Base-by-base conservation (phyloP, 2,797 vertebrate species). In the Clarias fuscus region DNA sequence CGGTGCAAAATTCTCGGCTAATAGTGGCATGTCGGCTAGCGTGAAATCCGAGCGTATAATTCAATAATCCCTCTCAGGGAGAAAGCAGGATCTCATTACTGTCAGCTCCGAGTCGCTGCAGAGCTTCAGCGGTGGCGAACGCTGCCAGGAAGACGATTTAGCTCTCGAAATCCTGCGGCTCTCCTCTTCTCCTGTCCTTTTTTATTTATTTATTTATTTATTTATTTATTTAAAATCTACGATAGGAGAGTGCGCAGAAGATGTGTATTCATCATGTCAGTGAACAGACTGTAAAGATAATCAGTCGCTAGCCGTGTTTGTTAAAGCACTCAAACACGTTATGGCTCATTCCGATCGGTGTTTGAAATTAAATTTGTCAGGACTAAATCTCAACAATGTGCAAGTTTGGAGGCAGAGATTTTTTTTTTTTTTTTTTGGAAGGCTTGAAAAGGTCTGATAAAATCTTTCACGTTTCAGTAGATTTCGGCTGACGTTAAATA, bases 71-170 rank as follows among this genome's bases (percentile, higher is more conserved):
- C 92, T 93, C 92, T 92, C 92, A 93, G 93, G 90, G 93, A 91
- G 91, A 93, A 93, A 92, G 93, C 93, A 94, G 94, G 94, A 95
- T 94, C 93, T 94, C 90, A 93, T 95, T 95, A 95, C 93, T 93
- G 94, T 94, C 93, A 94, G 92, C 93, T 92, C 93, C 91, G 91
- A 93, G 92, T 92, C 88, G 65, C 88, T 90, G 88, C 86, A 88
- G 85, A 85, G 86, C 84, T 58, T 82, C 78, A 89, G 64, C 84
- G 20, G 67, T 27, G 56, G 11, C 30, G 7, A 73, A 64, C 4
- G 27, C 86, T 82, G 88, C 88, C 89, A 89, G 86, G 76, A 89
- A 72, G 65, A 84, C 73, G 56, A 68, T 85, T 88, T 88, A 90
- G 70, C 76, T 88, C 72, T 75, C 48, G 48, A 77, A 89, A 84